Evolutionary conservation across 2,888 invertebrate genomes (phyloP).

Genomic region (Watsonalla binaria): DNA sequence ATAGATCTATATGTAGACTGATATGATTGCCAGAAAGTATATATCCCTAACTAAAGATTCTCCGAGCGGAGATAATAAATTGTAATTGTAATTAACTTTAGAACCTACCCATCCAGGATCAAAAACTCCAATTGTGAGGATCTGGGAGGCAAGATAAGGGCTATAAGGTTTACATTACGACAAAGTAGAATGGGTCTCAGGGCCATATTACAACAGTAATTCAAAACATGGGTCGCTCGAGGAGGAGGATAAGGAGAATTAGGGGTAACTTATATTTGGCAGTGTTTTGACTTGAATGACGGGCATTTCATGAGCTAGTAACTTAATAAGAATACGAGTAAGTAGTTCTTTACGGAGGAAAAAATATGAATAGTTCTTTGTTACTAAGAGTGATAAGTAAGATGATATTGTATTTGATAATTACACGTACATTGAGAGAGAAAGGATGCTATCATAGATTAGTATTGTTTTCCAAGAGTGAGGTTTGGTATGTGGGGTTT

Average conservation of each 20-base stretch:
- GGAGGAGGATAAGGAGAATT: slow-evolving; percentile 22
- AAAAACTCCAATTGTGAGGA: slow-evolving; percentile 45
- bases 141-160: slow-evolving; percentile 29
- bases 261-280: slow-evolving; percentile 21
- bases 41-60: slow-evolving; percentile 13
- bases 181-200: slow-evolving; percentile 23
- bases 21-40: too few species aligned
- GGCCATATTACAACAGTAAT: slow-evolving; percentile 22
- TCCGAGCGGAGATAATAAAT: slow-evolving; percentile 23
- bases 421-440: too few species aligned
- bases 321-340: too few species aligned
- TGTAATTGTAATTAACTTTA: slow-evolving; percentile 34
- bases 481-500: too few species aligned
- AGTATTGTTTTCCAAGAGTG: too few species aligned
- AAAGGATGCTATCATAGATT: too few species aligned
- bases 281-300: slow-evolving; percentile 21
- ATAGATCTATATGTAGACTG: too few species aligned
- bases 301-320: slow-evolving; percentile 1
- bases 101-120: slow-evolving; percentile 32
- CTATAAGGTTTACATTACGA: slow-evolving; percentile 16
- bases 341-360: too few species aligned
- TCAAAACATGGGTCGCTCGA: slow-evolving; percentile 17
- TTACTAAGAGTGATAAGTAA: too few species aligned
- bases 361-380: too few species aligned
- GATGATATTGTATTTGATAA: too few species aligned